A percentile compares a stretch with the other conserved stretches of the same genome.
Evolutionary conservation across 2,797 vertebrate species (phyloP).

Genomic region (Columba guinea): DNA sequence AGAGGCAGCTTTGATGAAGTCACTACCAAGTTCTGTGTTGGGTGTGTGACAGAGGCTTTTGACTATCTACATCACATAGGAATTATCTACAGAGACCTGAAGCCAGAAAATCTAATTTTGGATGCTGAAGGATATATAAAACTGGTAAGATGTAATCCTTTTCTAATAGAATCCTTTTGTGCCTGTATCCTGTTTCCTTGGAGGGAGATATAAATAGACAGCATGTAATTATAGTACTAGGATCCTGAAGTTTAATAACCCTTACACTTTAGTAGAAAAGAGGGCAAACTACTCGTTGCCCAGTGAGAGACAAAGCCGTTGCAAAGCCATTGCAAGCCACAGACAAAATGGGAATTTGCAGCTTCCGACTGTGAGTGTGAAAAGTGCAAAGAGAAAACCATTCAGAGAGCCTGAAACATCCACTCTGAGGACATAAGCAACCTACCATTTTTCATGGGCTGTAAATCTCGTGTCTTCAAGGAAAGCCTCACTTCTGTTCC

Average conservation of each 20-base stretch:
- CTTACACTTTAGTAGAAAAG: not conserved
- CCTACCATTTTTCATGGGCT: not conserved
- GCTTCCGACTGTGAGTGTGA: not conserved
- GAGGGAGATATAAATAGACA: not conserved
- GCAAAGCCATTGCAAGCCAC: not conserved
- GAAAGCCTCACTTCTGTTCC: not conserved
- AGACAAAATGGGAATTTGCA: not conserved
- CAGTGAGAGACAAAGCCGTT: not conserved
- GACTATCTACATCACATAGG: conserved; percentile 90
- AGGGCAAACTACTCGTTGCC: not conserved
- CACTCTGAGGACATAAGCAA: not conserved
- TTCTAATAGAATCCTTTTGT: not conserved
- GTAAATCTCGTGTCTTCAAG: not conserved
- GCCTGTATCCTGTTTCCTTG: not conserved
- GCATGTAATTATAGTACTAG: not conserved
- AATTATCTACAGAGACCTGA: conserved; percentile 93
- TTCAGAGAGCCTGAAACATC: not conserved
- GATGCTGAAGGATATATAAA: conserved; percentile 93
- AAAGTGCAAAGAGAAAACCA: not conserved
- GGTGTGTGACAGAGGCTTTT: conserved; percentile 93
- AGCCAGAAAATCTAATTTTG: conserved; percentile 95
- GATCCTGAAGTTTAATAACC: not conserved
- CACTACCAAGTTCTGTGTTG: conserved; percentile 92
- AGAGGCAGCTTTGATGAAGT: conserved; percentile 91
- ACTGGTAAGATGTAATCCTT: conserved; percentile 79